Base-by-base conservation (phyloP, 2,797 vertebrate genomes). In the Melanogrammus aeglefinus region DNA sequence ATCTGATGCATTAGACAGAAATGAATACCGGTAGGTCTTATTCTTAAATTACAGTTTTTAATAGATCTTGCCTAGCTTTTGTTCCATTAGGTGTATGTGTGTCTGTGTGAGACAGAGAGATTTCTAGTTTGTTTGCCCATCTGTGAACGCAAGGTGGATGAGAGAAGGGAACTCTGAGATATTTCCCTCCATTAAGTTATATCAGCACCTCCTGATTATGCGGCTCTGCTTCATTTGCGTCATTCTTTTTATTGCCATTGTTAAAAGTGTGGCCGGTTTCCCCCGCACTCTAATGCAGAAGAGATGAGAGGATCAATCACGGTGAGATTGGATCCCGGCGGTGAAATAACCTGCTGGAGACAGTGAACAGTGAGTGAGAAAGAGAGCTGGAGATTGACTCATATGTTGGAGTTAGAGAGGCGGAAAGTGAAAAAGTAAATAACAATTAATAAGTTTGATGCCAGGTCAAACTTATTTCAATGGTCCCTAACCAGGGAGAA, bases 271-370 rank as follows among this genome's bases (percentile, higher is more conserved):
- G 76, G 84, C 85, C 85, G 90, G 81, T 87, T 90, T 86, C 87
- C 87, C 84, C 86, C 82, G 86, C 85, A 80, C 84, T 88, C 89
- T 93, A 94, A 93, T 94, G 93, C 92, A 89, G 87, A 93, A 89
- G 89, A 93, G 91, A 95, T 95, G 91, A 94, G 91, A 90, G 90
- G 89, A 95, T 95, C 93, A 91, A 94, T 95, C 93, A 94, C 89
- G 74, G 82, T 83, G 77, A 90, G 90, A 91, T 89, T 90, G 89
- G 84, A 79, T 89, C 87, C 90, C 89, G 82, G 80, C 88, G 87
- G 88, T 87, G 80, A 91, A 90, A 89, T 88, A 90, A 89, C 83
- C 87, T 83, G 81, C 63, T 66, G 4, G 63, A 66, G 63, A 66
- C 24, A 69, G 63, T 69, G 63, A 69, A 69, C 24, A 69, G n/a